phyloP scores from a whole-genome alignment of 1,140 invertebrate genomes.

The Drosophila bifasciata region DNA sequence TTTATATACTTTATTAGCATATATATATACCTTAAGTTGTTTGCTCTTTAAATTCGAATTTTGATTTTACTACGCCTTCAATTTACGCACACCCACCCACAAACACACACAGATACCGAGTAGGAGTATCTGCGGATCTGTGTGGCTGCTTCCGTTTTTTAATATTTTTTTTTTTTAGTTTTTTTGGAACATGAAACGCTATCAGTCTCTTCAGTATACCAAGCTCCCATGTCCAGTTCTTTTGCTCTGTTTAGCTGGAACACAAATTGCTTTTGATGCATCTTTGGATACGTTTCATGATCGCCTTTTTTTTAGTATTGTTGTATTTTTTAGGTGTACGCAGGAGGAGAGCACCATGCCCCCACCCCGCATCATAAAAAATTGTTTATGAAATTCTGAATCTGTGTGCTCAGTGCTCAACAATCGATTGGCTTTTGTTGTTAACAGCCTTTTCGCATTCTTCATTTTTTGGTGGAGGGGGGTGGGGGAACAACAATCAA shows the following conservation, averaged over 20 bases:
- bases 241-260: slow-evolving; percentile 33
- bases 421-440: slow-evolving; percentile 32
- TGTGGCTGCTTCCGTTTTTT: slow-evolving; percentile 17
- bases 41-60: slow-evolving; percentile 79
- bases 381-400: slow-evolving; percentile 77
- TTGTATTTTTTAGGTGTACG: slow-evolving; percentile 19
- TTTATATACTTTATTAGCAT: slow-evolving; percentile 55
- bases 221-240: slow-evolving; percentile 35
- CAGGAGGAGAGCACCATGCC: too few species aligned
- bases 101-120: slow-evolving; percentile 9
- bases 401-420: slow-evolving; percentile 22
- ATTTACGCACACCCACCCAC: background rate
- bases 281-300: slow-evolving; percentile 82
- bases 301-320: slow-evolving; percentile 32
- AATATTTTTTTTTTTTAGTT: slow-evolving; percentile 27
- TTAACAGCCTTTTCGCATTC: slow-evolving; percentile 16
- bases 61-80: slow-evolving; percentile 78
- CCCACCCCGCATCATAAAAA: slow-evolving; percentile 56
- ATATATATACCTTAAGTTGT: slow-evolving; percentile 65
- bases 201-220: slow-evolving; percentile 76
- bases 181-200: slow-evolving; percentile 70
- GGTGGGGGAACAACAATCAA: slow-evolving; percentile 70
- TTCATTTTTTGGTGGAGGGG: too few species aligned
- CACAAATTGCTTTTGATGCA: slow-evolving; percentile 75
- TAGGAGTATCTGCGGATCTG: slow-evolving; percentile 4